Conservation (phyloP, 1,140 invertebrate species). For the Temnothorax curvispinosus region DNA sequence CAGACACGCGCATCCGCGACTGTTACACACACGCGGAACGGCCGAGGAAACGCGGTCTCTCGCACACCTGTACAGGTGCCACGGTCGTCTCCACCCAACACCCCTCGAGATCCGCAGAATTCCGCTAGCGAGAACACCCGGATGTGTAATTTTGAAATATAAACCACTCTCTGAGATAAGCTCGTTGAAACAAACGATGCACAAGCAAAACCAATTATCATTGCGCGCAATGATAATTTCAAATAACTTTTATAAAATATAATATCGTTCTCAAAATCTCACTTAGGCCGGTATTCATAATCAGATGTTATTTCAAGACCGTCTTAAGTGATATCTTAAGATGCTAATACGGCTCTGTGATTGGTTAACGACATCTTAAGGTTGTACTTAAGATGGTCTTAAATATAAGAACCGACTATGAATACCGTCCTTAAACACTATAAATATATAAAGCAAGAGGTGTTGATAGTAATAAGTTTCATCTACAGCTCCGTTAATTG, state of each 20-base stretch:
- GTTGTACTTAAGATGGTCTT: no score
- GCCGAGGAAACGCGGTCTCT: slow-evolving; percentile 11
- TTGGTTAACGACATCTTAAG: no score
- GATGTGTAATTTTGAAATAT: slow-evolving; percentile 27
- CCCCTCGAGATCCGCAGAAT: slow-evolving; percentile 61
- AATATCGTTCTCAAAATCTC: background rate
- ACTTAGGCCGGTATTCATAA: no score
- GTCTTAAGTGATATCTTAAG: no score
- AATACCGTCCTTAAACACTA: background rate
- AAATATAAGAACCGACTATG: no score
- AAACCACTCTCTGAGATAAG: background rate
- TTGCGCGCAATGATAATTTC: background rate
- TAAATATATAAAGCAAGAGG: background rate
- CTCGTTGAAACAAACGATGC: background rate
- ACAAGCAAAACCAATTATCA: background rate
- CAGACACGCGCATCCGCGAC: slow-evolving; percentile 15
- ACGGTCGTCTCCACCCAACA: slow-evolving; percentile 10
- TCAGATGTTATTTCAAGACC: no score
- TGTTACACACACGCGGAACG: slow-evolving; percentile 53
- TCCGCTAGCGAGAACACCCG: slow-evolving; percentile 45
- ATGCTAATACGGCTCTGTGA: no score
- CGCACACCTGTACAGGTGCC: slow-evolving; percentile 69
- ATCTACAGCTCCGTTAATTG: slow-evolving; percentile 7
- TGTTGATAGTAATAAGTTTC: background rate
- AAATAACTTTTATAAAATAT: background rate